Percentiles rank a stretch among this genome's conserved stretches.
phyloP scores from a whole-genome alignment of 2,113 vertebrate species.

The Antechinus flavipes region DNA sequence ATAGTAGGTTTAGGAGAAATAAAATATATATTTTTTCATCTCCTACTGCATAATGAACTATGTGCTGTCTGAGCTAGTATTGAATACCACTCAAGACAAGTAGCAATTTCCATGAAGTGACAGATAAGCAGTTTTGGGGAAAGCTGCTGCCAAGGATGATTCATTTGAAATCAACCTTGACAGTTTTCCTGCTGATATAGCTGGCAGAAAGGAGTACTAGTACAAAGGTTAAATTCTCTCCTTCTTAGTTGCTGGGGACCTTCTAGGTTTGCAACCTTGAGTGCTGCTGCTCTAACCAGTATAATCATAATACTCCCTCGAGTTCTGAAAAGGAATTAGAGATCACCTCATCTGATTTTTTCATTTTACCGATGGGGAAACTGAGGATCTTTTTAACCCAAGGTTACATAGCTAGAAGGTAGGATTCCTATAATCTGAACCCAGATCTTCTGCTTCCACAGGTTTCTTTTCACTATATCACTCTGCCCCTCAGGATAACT shows the following conservation, averaged over 20 bases:
- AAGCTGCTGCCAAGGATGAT: slow-evolving; percentile 68
- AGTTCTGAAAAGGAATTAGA: not conserved
- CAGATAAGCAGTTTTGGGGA: slow-evolving; percentile 55
- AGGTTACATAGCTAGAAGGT: not conserved
- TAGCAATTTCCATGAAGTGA: slow-evolving; percentile 75
- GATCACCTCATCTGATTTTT: not conserved
- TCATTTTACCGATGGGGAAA: not conserved
- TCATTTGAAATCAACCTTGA: slow-evolving; percentile 74
- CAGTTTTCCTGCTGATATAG: slow-evolving; percentile 68
- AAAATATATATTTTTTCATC: slow-evolving; percentile 68
- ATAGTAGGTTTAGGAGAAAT: slow-evolving; percentile 49
- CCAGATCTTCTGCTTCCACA: not conserved
- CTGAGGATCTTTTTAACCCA: not conserved
- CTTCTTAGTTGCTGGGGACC: slow-evolving; percentile 70
- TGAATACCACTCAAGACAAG: slow-evolving; percentile 60
- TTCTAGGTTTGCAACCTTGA: slow-evolving; percentile 41
- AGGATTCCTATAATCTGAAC: not conserved
- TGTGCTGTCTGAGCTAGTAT: slow-evolving; percentile 62
- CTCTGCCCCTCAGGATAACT: not conserved
- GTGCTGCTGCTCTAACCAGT: slow-evolving; percentile 19
- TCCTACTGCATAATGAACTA: slow-evolving; percentile 52
- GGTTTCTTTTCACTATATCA: not conserved
- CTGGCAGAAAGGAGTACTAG: slow-evolving; percentile 55
- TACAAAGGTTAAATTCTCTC: slow-evolving; percentile 47
- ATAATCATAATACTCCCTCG: not conserved